Base-by-base conservation (phyloP, 2,113 vertebrate genomes). In the Peucedramus taeniatus region DNA sequence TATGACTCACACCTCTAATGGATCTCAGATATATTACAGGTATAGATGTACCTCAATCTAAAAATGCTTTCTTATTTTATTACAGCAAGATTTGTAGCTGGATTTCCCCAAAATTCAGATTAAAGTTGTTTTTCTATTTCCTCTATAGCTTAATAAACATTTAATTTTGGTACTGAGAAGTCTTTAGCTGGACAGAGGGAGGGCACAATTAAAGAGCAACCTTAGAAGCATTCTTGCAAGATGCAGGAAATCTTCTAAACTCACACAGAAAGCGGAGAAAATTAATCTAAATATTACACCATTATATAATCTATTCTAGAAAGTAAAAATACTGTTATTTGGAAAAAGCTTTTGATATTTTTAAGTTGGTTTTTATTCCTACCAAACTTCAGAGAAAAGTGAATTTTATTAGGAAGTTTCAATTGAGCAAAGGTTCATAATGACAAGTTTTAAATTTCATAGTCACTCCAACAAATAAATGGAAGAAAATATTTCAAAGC, bases 61-160 rank as follows among this genome's bases (percentile, higher is more conserved):
- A 68, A 64, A 72, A 57, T 0, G 0, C 6, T 11, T 56, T 24
- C 1, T 1, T 22, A 1, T 20, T 51, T 56, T 61, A 59, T 78
- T 26, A 14, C 37, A 63, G 6, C 4, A 30, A 23, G 21, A 44
- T 31, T 20, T 6, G 12, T 40, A 83, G 57, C 8, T 9, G 7
- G 13, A 44, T 89, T 76, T 66, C 42, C 45, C n/a, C 1, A 1
- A 79, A 79, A 85, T 11, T 10, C 19, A 51, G 13, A 45, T n/a
- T 10, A 6, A 50, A 78, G 18, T 30, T 42, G 3, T n/a, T 47
- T n/a, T 57, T 57, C 26, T 76, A 4, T 50, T 66, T 57, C 20
- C 42, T 76, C 24, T 50, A 13, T 37, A 59, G 11, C 7, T 76
- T 68, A 35, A 50, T 27, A 76, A 76, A 59, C 11, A 49, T 80